Evolutionary conservation across 2,113 vertebrate genomes (phyloP).

Genomic region (Bufo bufo): DNA sequence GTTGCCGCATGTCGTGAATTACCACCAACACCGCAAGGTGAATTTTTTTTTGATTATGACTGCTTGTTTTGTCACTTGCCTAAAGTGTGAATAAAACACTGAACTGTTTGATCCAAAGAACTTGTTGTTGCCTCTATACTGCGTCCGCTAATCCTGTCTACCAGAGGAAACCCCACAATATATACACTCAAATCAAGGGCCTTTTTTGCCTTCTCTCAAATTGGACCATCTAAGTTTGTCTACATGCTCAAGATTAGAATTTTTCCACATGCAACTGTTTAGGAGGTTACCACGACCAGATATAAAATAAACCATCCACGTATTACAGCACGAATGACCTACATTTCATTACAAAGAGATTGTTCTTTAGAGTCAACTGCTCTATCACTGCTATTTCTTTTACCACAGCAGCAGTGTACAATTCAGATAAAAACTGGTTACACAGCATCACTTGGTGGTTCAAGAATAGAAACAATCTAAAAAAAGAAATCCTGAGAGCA

Average conservation of each 20-base stretch:
- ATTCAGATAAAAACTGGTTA: neutral
- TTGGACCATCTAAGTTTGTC: neutral
- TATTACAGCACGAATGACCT: conserved; percentile 37
- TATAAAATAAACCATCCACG: neutral
- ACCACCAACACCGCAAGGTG: too few species aligned
- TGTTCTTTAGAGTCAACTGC: neutral
- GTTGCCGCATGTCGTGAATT: too few species aligned
- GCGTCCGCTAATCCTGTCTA: too few species aligned
- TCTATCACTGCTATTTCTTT: neutral
- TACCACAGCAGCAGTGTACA: neutral
- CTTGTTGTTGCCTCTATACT: too few species aligned
- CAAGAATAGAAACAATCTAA: neutral
- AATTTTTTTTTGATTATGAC: too few species aligned
- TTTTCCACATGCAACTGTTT: neutral
- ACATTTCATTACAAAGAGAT: conserved; percentile 17
- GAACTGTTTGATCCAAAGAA: too few species aligned
- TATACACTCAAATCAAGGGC: too few species aligned
- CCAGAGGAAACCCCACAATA: too few species aligned
- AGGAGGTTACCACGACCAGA: neutral
- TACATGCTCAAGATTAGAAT: neutral
- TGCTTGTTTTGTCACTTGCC: too few species aligned
- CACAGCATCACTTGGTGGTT: conserved; percentile 37
- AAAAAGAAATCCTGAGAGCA: neutral
- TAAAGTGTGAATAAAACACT: too few species aligned
- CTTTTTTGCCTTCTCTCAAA: too few species aligned